Percentiles rank a stretch among this genome's conserved stretches.
Conservation (phyloP, 64 coral and sea anemone species). For the Orbicella faveolata region DNA sequence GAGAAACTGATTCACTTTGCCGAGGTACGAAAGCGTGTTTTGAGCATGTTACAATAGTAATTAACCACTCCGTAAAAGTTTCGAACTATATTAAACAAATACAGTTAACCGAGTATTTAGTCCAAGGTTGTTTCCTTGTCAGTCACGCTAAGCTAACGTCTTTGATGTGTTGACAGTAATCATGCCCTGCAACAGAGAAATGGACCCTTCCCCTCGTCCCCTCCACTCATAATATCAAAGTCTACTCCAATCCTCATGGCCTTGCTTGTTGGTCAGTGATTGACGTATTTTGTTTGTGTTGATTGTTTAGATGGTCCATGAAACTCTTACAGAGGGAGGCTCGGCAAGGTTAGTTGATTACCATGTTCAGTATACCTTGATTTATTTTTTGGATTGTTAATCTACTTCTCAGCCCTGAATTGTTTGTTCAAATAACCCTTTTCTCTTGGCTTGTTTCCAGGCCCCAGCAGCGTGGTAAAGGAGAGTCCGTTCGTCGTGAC, state of each 20-base stretch:
- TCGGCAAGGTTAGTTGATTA: conserved; percentile 59
- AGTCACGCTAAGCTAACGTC: no score
- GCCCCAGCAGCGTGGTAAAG: conserved; percentile 77
- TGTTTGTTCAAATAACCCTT: neutral
- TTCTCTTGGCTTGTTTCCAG: conserved; percentile 37
- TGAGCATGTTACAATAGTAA: neutral
- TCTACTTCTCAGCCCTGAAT: no score
- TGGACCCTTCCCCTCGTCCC: neutral
- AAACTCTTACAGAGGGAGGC: conserved; percentile 63
- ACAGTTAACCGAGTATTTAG: no score
- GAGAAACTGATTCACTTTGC: conserved; percentile 90
- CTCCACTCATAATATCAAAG: neutral
- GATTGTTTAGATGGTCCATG: conserved; percentile 77
- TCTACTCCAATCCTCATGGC: neutral
- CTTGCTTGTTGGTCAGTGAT: neutral
- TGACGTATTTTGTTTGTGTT: neutral
- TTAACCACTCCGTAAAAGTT: neutral
- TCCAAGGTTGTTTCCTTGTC: no score
- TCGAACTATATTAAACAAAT: no score
- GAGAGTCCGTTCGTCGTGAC: conserved; percentile 71
- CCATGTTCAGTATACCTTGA: no score
- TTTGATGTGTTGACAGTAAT: no score
- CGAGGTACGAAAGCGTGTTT: conserved; percentile 41
- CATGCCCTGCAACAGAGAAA: no score
- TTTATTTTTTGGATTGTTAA: no score